These are phyloP conservation scores for Chesias legatella DNA, from an alignment of 2,888 invertebrate species.

Conservation along the genomic window DNA sequence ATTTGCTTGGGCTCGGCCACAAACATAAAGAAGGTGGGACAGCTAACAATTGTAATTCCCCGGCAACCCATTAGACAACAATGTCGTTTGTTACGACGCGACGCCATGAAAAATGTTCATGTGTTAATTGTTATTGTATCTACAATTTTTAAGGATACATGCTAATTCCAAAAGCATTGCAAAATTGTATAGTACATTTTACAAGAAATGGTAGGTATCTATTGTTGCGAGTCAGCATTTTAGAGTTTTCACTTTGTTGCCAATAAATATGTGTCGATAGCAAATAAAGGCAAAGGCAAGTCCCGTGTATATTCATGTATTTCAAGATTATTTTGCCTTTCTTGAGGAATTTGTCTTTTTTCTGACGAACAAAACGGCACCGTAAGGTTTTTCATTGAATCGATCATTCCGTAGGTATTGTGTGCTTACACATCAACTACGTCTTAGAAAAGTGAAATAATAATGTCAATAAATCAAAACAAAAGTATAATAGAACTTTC, in stretches of 20 bases:
- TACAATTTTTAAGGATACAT: too few species aligned
- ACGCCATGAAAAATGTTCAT: not conserved
- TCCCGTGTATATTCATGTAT: constrained; percentile 12
- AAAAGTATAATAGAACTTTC: too few species aligned
- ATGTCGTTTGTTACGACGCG: constrained; percentile 7
- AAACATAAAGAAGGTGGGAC: constrained; percentile 23
- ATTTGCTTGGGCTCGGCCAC: constrained; percentile 36
- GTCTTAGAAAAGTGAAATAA: too few species aligned
- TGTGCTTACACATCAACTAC: too few species aligned
- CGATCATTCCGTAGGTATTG: too few species aligned
- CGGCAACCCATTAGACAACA: constrained; percentile 29
- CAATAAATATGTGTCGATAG: not conserved
- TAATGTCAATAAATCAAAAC: too few species aligned
- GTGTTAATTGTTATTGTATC: too few species aligned
- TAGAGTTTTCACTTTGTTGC: not conserved
- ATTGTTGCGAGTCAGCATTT: not conserved
- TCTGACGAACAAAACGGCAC: constrained; percentile 22
- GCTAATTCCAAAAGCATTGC: too few species aligned
- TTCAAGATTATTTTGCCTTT: constrained; percentile 18
- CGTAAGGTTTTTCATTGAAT: constrained; percentile 4
- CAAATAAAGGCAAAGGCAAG: constrained; percentile 16
- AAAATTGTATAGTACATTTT: too few species aligned
- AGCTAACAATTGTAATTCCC: constrained; percentile 37
- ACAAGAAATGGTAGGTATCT: too few species aligned
- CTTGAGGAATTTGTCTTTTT: constrained; percentile 22